Conservation (phyloP, 1,140 invertebrate species). For the Achatina immaculata region DNA sequence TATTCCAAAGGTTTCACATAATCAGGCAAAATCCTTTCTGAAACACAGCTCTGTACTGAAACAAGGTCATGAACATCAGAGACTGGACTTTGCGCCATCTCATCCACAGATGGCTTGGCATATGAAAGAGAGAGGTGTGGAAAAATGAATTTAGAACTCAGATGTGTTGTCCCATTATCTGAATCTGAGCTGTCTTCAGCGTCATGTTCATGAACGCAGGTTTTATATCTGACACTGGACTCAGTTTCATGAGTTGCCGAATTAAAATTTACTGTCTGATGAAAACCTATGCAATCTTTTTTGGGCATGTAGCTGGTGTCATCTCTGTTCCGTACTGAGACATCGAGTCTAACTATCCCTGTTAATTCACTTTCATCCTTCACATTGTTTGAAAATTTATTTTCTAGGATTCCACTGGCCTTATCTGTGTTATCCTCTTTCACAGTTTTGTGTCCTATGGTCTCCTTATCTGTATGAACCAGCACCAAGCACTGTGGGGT, state of each 20-base stretch:
- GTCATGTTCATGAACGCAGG: slow-evolving; percentile 41
- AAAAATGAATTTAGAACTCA: neutral
- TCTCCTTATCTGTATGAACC: neutral
- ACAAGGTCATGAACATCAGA: too few species aligned
- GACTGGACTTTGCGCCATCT: too few species aligned
- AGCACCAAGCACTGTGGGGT: neutral
- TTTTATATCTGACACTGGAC: neutral
- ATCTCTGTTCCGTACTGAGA: neutral
- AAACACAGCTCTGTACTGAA: neutral
- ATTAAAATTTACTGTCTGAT: neutral
- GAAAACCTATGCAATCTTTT: neutral
- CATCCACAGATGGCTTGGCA: too few species aligned
- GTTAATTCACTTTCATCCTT: neutral
- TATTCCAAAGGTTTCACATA: neutral
- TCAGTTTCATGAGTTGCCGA: neutral
- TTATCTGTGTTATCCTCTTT: neutral
- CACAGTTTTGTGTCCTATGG: neutral
- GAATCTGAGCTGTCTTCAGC: slow-evolving; percentile 36
- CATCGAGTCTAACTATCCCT: neutral
- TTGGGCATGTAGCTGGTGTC: neutral
- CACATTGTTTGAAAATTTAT: neutral
- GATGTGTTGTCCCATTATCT: too few species aligned
- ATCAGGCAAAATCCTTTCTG: neutral
- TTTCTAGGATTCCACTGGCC: neutral
- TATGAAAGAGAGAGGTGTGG: too few species aligned